Evolutionary conservation across 2,113 vertebrate genomes (phyloP).

Genomic region (Ctenodactylus gundi): DNA sequence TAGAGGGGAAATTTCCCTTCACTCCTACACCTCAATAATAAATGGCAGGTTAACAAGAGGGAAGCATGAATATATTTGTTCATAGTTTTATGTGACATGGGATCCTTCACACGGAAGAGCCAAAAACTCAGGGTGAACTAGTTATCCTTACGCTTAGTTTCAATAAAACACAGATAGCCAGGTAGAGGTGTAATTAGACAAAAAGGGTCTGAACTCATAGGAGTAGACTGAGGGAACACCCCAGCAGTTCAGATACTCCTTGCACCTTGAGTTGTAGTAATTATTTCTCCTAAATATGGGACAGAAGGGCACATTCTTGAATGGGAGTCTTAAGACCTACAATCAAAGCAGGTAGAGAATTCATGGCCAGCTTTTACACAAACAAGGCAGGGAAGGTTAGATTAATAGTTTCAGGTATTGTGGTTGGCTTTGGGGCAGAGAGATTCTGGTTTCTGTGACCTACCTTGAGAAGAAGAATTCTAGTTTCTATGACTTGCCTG

Average conservation of each 20-base stretch:
- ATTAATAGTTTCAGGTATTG: not conserved
- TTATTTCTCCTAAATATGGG: not conserved
- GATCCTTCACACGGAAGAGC: not conserved
- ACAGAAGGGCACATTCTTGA: not conserved
- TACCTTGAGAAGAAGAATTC: not conserved
- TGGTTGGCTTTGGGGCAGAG: not conserved
- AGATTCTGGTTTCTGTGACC: not conserved
- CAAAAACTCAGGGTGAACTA: not conserved
- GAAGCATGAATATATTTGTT: not conserved
- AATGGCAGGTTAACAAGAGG: not conserved
- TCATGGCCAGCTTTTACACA: not conserved
- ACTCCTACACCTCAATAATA: not conserved
- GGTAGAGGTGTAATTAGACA: not conserved
- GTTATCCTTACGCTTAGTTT: not conserved
- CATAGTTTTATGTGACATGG: not conserved
- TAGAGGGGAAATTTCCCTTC: not conserved
- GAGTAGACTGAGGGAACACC: not conserved
- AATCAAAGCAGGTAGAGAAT: not conserved
- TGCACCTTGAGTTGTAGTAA: not conserved
- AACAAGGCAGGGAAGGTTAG: not conserved
- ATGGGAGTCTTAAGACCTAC: too few relatives aligned
- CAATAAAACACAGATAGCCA: not conserved
- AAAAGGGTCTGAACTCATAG: not conserved
- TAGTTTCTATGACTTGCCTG: not conserved
- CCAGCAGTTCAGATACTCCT: not conserved